phyloP scores from a whole-genome alignment of 1,140 invertebrate species.

The Idris sp. region DNA sequence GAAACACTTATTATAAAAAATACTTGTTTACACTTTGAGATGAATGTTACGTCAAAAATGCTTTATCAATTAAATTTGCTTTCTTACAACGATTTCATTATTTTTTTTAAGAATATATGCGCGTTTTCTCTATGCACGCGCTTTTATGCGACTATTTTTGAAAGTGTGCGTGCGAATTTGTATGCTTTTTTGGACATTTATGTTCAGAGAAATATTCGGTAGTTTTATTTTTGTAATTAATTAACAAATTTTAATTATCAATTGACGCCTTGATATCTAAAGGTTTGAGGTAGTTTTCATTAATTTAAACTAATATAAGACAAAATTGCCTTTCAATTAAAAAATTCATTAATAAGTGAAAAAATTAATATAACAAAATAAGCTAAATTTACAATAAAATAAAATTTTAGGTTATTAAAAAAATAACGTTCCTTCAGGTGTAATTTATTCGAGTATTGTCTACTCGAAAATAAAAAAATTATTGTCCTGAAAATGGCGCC shows the following conservation, averaged over 20 bases:
- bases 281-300: constrained; percentile 21
- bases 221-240: no score
- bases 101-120: constrained; percentile 61
- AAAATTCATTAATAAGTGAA: no score
- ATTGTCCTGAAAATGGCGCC: constrained; percentile 18
- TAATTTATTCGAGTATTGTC: no score
- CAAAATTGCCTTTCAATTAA: constrained; percentile 1
- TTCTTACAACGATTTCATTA: constrained; percentile 16
- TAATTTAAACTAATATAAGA: no score
- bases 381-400: no score
- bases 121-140: constrained; percentile 44
- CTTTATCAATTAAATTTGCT: constrained; percentile 19
- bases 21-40: constrained; percentile 41
- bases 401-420: no score
- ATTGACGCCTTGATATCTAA: constrained; percentile 11
- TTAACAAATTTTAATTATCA: constrained; percentile 4
- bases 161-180: constrained; percentile 51
- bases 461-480: constrained; percentile 20
- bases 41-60: constrained; percentile 30
- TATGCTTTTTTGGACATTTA: constrained; percentile 36
- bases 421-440: no score
- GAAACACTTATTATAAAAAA: constrained; percentile 52
- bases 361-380: no score
- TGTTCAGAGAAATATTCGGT: constrained; percentile 40
- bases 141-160: constrained; percentile 45